Percentiles rank a stretch among this genome's conserved stretches.
phyloP scores from a whole-genome alignment of 2,113 vertebrate genomes.

The Colius striatus region DNA sequence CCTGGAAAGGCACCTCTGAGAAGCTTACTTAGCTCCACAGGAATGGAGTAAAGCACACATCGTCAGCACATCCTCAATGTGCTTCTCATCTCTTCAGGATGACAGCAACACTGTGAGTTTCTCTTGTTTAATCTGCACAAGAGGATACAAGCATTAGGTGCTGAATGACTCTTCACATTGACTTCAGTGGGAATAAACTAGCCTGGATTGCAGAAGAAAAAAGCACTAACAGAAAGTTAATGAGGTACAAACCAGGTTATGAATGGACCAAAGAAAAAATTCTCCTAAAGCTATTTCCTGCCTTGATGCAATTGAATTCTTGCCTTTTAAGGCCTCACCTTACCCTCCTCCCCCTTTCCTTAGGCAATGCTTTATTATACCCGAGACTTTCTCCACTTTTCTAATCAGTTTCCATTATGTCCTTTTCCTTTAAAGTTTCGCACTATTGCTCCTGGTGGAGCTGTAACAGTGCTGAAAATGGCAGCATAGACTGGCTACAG shows the following conservation, averaged over 20 bases:
- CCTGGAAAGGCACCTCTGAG: background rate
- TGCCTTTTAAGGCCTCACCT: conserved; percentile 36
- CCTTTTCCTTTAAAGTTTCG: conserved; percentile 43
- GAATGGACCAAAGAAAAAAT: conserved; percentile 55
- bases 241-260: conserved; percentile 67
- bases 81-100: background rate
- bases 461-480: background rate
- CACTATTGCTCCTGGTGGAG: conserved; percentile 53
- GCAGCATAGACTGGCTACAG: background rate
- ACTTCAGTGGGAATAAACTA: conserved; percentile 31
- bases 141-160: background rate
- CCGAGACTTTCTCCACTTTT: conserved; percentile 38
- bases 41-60: background rate
- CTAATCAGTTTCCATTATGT: conserved; percentile 67
- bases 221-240: conserved; percentile 65
- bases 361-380: conserved; percentile 37
- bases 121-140: background rate
- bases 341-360: background rate
- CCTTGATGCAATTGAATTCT: conserved; percentile 38
- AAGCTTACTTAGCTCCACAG: background rate
- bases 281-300: conserved; percentile 63
- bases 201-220: background rate
- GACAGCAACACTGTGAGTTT: background rate
- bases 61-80: background rate
- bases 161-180: conserved; percentile 40